Conservation (phyloP, 2,888 invertebrate genomes). For the Venustoraphidia nigricollis region DNA sequence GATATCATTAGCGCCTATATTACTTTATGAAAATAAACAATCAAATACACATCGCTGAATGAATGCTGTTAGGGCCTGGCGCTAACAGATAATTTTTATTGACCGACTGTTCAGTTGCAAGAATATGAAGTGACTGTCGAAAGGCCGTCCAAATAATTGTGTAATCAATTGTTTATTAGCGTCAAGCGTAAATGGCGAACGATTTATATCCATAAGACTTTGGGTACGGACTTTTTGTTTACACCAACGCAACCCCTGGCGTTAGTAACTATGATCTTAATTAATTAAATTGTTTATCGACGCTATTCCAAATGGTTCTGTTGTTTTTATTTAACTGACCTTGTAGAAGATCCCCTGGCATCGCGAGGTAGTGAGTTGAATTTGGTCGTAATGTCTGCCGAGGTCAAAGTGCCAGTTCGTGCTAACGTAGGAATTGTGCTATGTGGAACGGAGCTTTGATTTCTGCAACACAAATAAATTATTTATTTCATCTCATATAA, state of each 20-base stretch:
- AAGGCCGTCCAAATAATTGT: no score
- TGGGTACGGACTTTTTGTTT: no score
- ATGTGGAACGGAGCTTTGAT: slow-evolving; percentile 27
- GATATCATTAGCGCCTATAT: neutral
- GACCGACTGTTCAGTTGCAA: no score
- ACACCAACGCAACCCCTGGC: no score
- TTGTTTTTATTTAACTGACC: slow-evolving; percentile 24
- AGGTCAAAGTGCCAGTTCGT: slow-evolving; percentile 28
- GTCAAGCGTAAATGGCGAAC: no score
- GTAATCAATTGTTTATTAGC: no score
- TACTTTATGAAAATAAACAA: neutral
- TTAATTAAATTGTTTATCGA: slow-evolving; percentile 1
- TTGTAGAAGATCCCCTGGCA: slow-evolving; percentile 41
- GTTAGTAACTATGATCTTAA: no score
- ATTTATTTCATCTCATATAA: neutral
- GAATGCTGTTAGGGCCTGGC: neutral
- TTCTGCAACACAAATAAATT: slow-evolving; percentile 17
- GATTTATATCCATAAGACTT: no score
- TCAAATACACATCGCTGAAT: neutral
- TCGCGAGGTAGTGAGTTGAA: slow-evolving; percentile 61
- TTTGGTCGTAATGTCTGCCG: slow-evolving; percentile 46
- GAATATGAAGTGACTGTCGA: no score
- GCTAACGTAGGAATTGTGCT: slow-evolving; percentile 29
- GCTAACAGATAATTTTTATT: no score
- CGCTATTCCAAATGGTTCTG: neutral